Evolutionary conservation across 1,140 invertebrate genomes (phyloP).

Genomic region (Procambarus clarkii): DNA sequence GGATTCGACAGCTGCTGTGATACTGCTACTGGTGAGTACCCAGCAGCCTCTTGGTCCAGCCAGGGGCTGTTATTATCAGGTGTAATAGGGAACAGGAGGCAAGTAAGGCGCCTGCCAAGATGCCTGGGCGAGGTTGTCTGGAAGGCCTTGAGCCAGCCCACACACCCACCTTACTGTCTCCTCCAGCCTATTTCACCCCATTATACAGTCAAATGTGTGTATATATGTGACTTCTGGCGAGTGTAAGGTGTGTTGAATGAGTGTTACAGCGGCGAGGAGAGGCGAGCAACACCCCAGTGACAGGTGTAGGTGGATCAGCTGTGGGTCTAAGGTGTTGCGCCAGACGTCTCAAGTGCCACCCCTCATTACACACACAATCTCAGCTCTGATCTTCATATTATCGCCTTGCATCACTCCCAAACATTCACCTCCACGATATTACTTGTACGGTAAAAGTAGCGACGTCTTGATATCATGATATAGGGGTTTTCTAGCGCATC

Average conservation of each 20-base stretch:
- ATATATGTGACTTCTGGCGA: no score
- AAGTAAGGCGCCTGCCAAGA: background rate
- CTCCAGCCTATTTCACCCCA: no score
- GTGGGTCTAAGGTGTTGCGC: background rate
- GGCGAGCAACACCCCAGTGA: background rate
- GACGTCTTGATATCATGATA: no score
- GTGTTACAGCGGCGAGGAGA: no score
- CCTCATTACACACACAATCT: background rate
- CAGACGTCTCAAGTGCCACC: slow-evolving; percentile 1
- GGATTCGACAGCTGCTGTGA: slow-evolving; percentile 63
- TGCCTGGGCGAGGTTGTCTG: slow-evolving; percentile 45
- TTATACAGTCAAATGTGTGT: no score
- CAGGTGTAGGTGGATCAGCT: background rate
- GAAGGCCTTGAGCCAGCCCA: slow-evolving; percentile 56
- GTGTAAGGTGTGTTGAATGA: no score
- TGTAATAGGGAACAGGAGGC: slow-evolving; percentile 8
- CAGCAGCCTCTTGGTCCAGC: background rate
- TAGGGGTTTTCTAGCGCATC: no score
- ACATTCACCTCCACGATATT: background rate
- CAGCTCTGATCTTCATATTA: background rate
- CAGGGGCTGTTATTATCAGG: background rate
- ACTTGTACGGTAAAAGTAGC: no score
- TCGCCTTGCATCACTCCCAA: background rate
- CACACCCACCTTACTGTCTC: background rate
- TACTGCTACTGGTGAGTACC: slow-evolving; percentile 61